Evolutionary conservation across 2,797 vertebrate genomes (phyloP).

Genomic region (Onychomys torridus): DNA sequence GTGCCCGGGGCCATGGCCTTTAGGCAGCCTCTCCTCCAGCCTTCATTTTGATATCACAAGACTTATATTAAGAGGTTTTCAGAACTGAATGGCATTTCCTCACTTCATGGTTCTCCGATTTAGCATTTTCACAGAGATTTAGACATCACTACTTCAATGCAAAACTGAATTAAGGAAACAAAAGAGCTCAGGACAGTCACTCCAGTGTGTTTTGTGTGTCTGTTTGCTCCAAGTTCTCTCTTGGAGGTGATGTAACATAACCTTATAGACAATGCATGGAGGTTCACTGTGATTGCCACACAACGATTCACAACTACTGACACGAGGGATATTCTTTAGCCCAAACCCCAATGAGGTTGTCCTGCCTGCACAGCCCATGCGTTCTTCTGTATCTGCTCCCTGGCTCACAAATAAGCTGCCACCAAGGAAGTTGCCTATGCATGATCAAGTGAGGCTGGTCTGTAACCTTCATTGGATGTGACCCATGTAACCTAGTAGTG

Average conservation of each 20-base stretch:
- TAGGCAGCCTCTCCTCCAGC: not conserved
- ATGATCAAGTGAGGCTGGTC: not conserved
- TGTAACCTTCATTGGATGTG: too few species aligned
- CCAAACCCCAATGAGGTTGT: not conserved
- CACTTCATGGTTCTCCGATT: not conserved
- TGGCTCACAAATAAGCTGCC: not conserved
- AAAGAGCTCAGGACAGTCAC: rapidly evolving
- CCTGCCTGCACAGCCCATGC: rapidly evolving
- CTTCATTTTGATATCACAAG: not conserved
- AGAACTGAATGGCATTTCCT: not conserved
- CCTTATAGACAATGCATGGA: not conserved
- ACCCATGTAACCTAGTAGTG: rapidly evolving
- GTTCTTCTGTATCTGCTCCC: not conserved
- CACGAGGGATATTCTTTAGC: not conserved
- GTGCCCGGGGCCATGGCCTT: rapidly evolving
- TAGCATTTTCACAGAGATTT: not conserved
- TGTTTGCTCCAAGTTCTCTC: not conserved
- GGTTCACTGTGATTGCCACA: not conserved
- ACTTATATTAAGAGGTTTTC: not conserved
- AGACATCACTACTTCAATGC: not conserved
- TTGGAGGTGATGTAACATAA: not conserved
- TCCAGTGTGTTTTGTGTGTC: not conserved
- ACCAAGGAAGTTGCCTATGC: not conserved
- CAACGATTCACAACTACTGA: not conserved
- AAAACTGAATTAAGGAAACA: not conserved